Base-by-base conservation (phyloP, 2,888 invertebrate species). In the Drosophila merina region DNA sequence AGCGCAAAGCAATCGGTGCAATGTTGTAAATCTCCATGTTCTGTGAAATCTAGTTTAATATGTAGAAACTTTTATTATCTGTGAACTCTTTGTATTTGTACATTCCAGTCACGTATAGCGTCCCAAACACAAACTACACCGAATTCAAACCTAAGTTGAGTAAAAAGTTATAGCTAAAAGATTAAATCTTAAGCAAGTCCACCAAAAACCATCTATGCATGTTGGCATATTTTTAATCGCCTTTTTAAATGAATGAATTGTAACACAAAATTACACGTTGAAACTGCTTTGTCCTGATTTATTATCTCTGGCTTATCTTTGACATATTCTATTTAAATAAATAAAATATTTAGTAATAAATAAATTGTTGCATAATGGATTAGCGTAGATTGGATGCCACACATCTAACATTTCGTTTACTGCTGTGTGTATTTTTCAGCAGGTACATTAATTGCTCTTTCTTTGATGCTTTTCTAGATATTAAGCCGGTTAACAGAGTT, bases 331-430 rank as follows among this genome's bases (percentile, higher is more conserved):
- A 82, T 80, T 79, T 77, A 77, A 88, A 87, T 85, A 83, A 88
- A 86, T 74, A 67, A 86, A 80, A 87, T 79, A 74, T 66, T 82
- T 87, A 74, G 72, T 88, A 89, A 87, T 89, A 89, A 89, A 89
- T 89, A 87, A 87, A 79, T 69, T 57, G 12, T 88, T 79, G 86
- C 72, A 44, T 77, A 70, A 77, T 69, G 78, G 42, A 76, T 83
- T 83, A 78, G 76, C 73, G 72, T 74, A 57, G 42, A 30, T 62
- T 74, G 51, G 60, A 74, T 72, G 74, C 74, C 74, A 55, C 71
- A 74, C 71, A 75, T 57, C 55, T 66, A 80, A 72, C 51, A 68
- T 57, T 67, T 72, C 64, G 63, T 69, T 62, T 52, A 52, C 28
- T 59, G 44, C 71, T 50, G 51, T 70, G 68, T 72, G 51, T 54